phyloP scores from a whole-genome alignment of 2,888 invertebrate species.

The Pseudococcus longispinus region DNA sequence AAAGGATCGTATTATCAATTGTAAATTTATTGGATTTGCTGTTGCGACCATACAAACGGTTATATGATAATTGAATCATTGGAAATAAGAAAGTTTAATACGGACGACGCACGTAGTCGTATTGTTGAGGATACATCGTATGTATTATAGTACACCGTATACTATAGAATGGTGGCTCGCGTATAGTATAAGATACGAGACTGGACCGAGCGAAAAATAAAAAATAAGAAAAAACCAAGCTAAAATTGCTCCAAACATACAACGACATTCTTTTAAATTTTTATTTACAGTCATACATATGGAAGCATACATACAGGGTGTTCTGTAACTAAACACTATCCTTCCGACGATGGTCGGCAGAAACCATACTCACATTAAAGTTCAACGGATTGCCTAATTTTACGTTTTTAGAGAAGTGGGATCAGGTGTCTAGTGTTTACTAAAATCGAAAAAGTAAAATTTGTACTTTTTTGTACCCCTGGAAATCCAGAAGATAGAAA shows the following conservation, averaged over 20 bases:
- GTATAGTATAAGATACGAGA: not conserved
- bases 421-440: too few relatives aligned
- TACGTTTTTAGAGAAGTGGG: too few relatives aligned
- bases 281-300: not conserved
- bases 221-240: not conserved
- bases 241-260: not conserved
- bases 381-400: too few relatives aligned
- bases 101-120: not conserved
- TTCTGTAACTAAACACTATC: not conserved
- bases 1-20: conserved; percentile 10
- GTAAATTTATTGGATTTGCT: conserved; percentile 8
- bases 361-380: too few relatives aligned
- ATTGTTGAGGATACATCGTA: not conserved
- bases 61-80: conserved; percentile 39
- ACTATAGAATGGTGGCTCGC: not conserved
- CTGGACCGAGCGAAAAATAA: not conserved
- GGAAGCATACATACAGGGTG: not conserved
- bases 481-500: too few relatives aligned
- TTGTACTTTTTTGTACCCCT: too few relatives aligned
- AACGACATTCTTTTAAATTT: conserved; percentile 15
- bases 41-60: not conserved
- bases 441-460: too few relatives aligned
- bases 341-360: too few relatives aligned
- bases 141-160: not conserved
- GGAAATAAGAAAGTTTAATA: conserved; percentile 17